Base-by-base conservation (phyloP, 1,140 invertebrate species). In the Cheumatopsyche charites region DNA sequence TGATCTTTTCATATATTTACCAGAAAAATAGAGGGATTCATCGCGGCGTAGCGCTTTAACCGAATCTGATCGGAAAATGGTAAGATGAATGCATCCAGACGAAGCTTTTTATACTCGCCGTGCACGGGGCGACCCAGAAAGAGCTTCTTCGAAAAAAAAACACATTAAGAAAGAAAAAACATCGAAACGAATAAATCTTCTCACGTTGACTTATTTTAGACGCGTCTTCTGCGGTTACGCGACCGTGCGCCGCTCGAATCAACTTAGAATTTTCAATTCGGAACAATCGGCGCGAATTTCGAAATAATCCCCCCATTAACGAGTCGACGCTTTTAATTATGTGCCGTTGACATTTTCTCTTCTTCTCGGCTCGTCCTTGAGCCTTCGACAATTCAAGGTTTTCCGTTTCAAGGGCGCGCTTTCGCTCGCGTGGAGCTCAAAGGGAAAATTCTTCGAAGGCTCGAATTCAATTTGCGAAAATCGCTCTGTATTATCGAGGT, bases 71-170 rank as follows among this genome's bases (percentile, higher is more conserved):
- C 23, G 19, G 55, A 11, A 21, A 15, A 45, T 65, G 42, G 21
- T 9, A 21, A 47, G 63, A 66, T 66, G 21, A 47, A 25, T 26
- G 43, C 63, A 25, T 47, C 43, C 21, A 12, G 42, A 3, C 21
- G 3, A 1, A 49, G 63, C 42, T 66, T 66, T 66, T 66, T 66
- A 66, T 66, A 66, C 29, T 36, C 3, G 9, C 63, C 45, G 42
- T n/a, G 23, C 23, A 36, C 26, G 11, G n/a, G 23, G 45, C 19
- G 42, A 47, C 25, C 23, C 13, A 45, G 17, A 63, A 66, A 26
- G 6, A 12, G 23, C 25, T 58, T 58, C 19, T 21, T 3, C 13
- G 43, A 47, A 47, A 47, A n/a, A 15, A 47, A 15, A 42, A 42
- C 12, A 15, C 12, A 3, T 13, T 4, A 12, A 4, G 43, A 47